These are phyloP conservation scores for Pristis pectinata DNA, from an alignment of 2,797 vertebrate genomes.

Conservation along the genomic window DNA sequence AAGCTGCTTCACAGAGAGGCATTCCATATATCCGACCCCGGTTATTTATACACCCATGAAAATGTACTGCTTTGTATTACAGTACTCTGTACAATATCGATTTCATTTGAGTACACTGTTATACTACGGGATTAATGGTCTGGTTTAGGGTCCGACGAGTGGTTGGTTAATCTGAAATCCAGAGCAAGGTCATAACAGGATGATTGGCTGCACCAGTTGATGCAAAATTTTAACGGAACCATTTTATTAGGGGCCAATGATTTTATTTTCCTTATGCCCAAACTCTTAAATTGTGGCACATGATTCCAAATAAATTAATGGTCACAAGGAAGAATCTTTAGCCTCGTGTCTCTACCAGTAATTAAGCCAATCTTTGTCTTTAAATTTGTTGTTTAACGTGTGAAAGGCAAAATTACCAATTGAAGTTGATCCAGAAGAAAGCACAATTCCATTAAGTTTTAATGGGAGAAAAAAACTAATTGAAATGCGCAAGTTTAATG, in stretches of 20 bases:
- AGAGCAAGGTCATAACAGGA: background rate
- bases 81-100: background rate
- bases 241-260: background rate
- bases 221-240: background rate
- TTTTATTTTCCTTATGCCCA: background rate
- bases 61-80: background rate
- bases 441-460: background rate
- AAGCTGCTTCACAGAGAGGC: background rate
- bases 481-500: background rate
- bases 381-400: background rate
- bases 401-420: background rate
- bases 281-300: background rate
- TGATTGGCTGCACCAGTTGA: background rate
- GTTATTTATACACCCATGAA: background rate
- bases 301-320: background rate
- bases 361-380: background rate
- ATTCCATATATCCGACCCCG: too few relatives aligned
- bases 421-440: background rate
- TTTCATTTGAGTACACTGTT: background rate
- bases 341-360: background rate
- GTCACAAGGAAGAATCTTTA: background rate
- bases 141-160: background rate
- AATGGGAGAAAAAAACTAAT: background rate
- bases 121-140: background rate
- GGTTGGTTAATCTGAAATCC: background rate